A percentile compares a stretch with the other conserved stretches of the same genome.
Evolutionary conservation across 2,797 vertebrate genomes (phyloP).

Genomic region (Glossophaga mutica): DNA sequence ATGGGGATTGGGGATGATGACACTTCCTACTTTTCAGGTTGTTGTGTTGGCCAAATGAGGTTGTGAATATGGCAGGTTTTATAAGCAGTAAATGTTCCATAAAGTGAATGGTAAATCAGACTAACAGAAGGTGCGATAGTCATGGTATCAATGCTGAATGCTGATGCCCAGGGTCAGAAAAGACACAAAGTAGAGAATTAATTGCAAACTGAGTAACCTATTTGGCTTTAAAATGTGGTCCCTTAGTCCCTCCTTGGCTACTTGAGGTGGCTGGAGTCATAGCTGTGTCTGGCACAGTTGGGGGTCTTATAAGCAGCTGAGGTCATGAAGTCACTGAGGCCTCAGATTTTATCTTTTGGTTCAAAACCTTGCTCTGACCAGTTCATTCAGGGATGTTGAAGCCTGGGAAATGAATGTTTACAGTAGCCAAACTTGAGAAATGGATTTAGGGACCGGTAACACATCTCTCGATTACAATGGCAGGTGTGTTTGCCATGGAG

Average conservation of each 20-base stretch:
- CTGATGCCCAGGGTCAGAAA: not conserved
- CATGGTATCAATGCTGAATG: not conserved
- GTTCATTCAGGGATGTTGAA: not conserved
- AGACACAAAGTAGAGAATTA: not conserved
- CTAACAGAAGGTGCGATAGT: not conserved
- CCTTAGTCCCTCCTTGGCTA: not conserved
- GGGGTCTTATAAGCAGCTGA: not conserved
- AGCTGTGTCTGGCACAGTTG: not conserved
- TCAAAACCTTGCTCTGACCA: not conserved
- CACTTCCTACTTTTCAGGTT: not conserved
- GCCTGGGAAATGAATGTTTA: not conserved
- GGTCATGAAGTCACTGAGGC: not conserved
- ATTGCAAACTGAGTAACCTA: not conserved
- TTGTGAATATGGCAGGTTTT: not conserved
- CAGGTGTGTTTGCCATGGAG: not conserved
- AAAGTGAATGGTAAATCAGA: not conserved
- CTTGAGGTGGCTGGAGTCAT: not conserved
- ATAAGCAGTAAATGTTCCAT: not conserved
- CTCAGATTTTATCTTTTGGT: constrained; percentile 7
- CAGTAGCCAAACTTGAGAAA: not conserved
- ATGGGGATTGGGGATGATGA: not conserved
- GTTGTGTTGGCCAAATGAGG: not conserved
- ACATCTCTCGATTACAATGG: not conserved
- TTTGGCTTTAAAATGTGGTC: not conserved
- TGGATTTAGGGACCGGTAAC: not conserved